phyloP scores from a whole-genome alignment of 2,888 invertebrate genomes.

The Caradrina kadenii region DNA sequence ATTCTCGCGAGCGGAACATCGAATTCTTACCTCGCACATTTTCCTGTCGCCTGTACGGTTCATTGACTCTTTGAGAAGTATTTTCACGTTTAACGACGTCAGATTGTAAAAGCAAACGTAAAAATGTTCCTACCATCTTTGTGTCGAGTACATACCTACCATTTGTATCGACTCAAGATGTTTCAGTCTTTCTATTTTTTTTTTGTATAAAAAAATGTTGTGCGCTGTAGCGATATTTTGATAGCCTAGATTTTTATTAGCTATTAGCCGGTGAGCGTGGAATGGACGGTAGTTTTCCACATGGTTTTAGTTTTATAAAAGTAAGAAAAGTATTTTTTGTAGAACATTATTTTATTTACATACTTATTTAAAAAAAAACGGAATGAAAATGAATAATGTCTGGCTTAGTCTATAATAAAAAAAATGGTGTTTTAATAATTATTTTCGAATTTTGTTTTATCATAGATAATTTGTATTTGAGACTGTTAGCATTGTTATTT shows the following conservation, averaged over 20 bases:
- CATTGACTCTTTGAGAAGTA: conserved; percentile 55
- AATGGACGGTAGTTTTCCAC: conserved; percentile 16
- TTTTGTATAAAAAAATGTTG: conserved; percentile 5
- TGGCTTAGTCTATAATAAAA: not conserved
- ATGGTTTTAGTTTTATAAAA: not conserved
- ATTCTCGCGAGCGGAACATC: conserved; percentile 17
- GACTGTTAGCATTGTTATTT: too few species aligned
- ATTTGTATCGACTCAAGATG: conserved; percentile 31
- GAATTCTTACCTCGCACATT: conserved; percentile 19
- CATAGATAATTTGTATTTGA: too few species aligned
- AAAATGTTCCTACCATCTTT: conserved; percentile 33
- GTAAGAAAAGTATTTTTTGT: not conserved
- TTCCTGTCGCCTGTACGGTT: conserved; percentile 37
- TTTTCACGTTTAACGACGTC: conserved; percentile 52
- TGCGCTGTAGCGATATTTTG: conserved; percentile 28
- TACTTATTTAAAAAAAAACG: too few species aligned
- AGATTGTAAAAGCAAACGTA: conserved; percentile 50
- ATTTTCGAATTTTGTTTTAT: too few species aligned
- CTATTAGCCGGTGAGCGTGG: not conserved
- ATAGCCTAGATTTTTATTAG: conserved; percentile 33
- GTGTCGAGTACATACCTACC: conserved; percentile 14
- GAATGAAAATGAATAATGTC: not conserved
- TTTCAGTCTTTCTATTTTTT: conserved; percentile 17
- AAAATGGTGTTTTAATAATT: too few species aligned
- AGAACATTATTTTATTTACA: not conserved